Conservation (phyloP, 37 sponge, comb jelly and placozoan genomes). For the Geodia barretti region DNA sequence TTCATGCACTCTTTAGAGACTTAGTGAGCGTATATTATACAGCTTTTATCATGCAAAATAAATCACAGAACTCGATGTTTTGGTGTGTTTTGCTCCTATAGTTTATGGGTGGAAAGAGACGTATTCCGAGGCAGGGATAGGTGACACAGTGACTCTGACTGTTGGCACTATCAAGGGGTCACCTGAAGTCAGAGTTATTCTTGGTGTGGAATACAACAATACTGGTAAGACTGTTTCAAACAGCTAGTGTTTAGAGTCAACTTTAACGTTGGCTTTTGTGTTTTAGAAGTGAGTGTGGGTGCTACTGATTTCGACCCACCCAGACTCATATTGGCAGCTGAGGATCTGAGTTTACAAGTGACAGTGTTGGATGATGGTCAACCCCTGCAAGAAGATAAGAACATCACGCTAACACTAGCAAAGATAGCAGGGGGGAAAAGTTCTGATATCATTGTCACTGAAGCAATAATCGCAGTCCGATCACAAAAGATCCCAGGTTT, state of each 20-base stretch:
- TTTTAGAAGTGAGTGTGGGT: background rate
- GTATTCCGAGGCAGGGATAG: background rate
- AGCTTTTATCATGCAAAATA: too few relatives aligned
- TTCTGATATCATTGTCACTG: too few relatives aligned
- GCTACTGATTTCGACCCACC: background rate
- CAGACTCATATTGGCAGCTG: background rate
- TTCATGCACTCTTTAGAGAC: too few relatives aligned
- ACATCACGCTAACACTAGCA: background rate
- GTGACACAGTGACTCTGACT: background rate
- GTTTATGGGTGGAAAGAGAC: background rate
- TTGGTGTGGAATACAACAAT: background rate
- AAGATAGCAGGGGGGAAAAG: too few relatives aligned
- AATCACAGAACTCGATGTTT: too few relatives aligned
- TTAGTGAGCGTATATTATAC: too few relatives aligned
- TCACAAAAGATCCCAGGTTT: too few relatives aligned
- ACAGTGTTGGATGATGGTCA: background rate
- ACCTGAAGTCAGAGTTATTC: background rate
- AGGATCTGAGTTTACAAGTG: background rate
- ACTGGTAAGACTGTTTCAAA: background rate
- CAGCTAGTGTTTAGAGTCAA: background rate
- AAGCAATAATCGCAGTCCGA: too few relatives aligned
- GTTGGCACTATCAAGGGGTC: background rate
- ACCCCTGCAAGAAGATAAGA: background rate
- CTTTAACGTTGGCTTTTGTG: background rate
- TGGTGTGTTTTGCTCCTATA: background rate